phyloP scores from a whole-genome alignment of 2,888 invertebrate genomes.

The Ariolimax columbianus region DNA sequence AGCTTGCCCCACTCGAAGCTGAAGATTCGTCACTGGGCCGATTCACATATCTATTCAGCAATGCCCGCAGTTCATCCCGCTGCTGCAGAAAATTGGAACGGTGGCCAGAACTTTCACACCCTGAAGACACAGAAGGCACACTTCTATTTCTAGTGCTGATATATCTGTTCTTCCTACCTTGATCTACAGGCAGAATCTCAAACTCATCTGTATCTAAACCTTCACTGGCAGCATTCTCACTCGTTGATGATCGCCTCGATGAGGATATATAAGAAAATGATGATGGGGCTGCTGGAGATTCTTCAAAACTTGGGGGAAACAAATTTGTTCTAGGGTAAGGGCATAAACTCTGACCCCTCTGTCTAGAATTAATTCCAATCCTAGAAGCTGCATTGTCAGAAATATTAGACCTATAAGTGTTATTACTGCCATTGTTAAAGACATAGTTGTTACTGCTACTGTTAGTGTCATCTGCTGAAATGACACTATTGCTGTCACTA shows the following conservation, averaged over 20 bases:
- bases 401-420: background rate
- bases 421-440: background rate
- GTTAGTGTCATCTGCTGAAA: background rate
- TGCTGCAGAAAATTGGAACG: background rate
- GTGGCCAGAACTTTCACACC: background rate
- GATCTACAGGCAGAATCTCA: slow-evolving; percentile 49
- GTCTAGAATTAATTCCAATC: background rate
- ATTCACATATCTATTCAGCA: slow-evolving; percentile 16
- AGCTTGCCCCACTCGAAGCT: slow-evolving; percentile 18
- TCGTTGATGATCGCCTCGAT: background rate
- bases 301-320: background rate
- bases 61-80: slow-evolving; percentile 23
- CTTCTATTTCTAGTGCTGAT: background rate
- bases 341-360: background rate
- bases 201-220: slow-evolving; percentile 45
- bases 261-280: background rate
- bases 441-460: background rate
- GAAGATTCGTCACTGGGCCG: slow-evolving; percentile 5
- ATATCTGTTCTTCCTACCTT: background rate
- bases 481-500: background rate
- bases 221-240: slow-evolving; percentile 22
- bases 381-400: background rate
- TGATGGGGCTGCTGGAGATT: background rate
- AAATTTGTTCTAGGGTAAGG: slow-evolving; percentile 30
- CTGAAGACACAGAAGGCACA: background rate